Base-by-base conservation (phyloP, 2,113 vertebrate species). In the Haemorhous mexicanus region DNA sequence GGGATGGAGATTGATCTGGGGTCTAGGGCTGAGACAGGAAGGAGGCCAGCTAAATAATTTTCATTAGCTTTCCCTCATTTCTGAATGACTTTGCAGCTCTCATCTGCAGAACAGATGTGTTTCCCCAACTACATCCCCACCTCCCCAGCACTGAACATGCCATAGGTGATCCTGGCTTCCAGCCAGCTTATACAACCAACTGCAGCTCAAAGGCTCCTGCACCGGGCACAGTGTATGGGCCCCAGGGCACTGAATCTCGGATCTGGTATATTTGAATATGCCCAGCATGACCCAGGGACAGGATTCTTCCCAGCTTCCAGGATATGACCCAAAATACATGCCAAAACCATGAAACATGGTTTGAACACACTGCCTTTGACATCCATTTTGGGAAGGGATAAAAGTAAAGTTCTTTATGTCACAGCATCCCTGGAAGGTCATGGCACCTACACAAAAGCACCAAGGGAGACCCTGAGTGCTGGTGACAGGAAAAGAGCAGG, bases 91-190 rank as follows among this genome's bases (percentile, higher is more conserved):
- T 64, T 35, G 35, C 82, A 56, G 79, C 72, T 93, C 85, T 88
- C 92, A 93, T 80, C 50, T 94, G 95, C 94, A 90, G 55, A 83
- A 72, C 95, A 96, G 94, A 96, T 96, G 96, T 92, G 66, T 30
- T 94, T 43, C 74, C 73, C 81, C 73, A 74, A 23, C 50, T 62
- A 70, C 70, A 75, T 13, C 20, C 20, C 50, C 55, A 21, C 13
- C 24, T 35, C 52, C 58, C 37, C 76, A 89, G 62, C 58, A 35
- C 4, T 20, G 75, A 90, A 83, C 82, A 80, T 0, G 2, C 84
- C 77, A 93, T 90, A 94, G 95, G 92, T 95, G 79, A 90, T 69
- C 53, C 87, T 91, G 95, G 89, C 91, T 94, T 16, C 24, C 43
- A 50, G 87, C 89, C 94, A 95, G 59, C 39, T 58, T 87, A 87